Conservation (phyloP, 2,888 invertebrate genomes). For the Bellardia pandia region DNA sequence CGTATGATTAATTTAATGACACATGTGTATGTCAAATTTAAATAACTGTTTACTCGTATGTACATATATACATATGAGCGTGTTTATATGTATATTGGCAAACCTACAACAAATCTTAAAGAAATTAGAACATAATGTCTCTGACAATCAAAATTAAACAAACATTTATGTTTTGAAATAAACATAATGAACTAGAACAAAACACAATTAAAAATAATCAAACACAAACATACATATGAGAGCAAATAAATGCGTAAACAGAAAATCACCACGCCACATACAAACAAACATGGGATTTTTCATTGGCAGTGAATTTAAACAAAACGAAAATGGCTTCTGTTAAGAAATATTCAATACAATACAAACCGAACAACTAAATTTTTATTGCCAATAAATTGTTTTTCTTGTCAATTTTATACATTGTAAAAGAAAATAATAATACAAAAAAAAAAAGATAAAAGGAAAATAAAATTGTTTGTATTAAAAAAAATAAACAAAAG, state of each 20-base stretch:
- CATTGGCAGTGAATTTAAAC: conserved; percentile 33
- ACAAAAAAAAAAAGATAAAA: background rate
- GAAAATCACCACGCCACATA: background rate
- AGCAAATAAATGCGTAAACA: conserved; percentile 12
- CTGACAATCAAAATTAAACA: conserved; percentile 43
- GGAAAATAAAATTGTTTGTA: background rate
- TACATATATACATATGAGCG: background rate
- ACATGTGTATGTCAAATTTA: conserved; percentile 5
- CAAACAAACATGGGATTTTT: conserved; percentile 20
- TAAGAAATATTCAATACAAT: background rate
- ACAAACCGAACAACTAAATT: background rate
- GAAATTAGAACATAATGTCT: conserved; percentile 50
- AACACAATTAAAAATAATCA: conserved; percentile 34
- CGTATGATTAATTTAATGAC: conserved; percentile 37
- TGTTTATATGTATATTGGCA: conserved; percentile 29
- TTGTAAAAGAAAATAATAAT: background rate
- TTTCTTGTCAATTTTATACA: background rate
- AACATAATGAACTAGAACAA: conserved; percentile 39
- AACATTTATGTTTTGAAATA: conserved; percentile 37
- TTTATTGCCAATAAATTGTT: conserved; percentile 3
- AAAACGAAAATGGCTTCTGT: background rate
- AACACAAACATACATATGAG: background rate
- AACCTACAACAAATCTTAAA: conserved; percentile 22
- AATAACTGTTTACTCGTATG: background rate
- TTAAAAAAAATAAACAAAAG: too few species aligned